Evolutionary conservation across 2,888 invertebrate genomes (phyloP).

Genomic region (Diarsia dahlii): DNA sequence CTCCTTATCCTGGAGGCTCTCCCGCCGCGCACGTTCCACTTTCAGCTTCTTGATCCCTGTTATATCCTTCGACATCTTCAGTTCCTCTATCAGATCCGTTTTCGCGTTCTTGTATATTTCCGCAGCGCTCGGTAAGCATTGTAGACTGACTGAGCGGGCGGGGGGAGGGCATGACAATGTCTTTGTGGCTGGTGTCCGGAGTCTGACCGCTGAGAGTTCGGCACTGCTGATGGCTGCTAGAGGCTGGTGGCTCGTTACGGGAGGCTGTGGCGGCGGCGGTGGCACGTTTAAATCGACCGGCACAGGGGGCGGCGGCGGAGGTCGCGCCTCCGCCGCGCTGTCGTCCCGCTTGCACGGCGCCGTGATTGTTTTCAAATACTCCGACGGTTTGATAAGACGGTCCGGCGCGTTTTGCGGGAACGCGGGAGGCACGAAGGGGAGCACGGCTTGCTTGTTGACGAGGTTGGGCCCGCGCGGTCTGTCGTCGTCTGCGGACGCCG

Average conservation of each 20-base stretch:
- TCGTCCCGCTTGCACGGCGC: constrained; percentile 91
- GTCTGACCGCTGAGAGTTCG: constrained; percentile 95
- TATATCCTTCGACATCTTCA: constrained; percentile 97
- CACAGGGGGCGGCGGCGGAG: constrained; percentile 91
- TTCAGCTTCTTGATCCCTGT: constrained; percentile 98
- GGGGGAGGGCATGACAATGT: constrained; percentile 95
- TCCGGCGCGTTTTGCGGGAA: constrained; percentile 96
- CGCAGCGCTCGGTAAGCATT: constrained; percentile 92
- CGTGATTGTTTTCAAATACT: constrained; percentile 96
- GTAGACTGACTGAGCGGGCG: constrained; percentile 93
- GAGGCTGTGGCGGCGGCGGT: constrained; percentile 83
- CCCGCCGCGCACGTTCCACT: constrained; percentile 96
- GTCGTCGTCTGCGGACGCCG: constrained; percentile 88
- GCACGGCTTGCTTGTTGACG: constrained; percentile 96
- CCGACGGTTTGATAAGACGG: constrained; percentile 97
- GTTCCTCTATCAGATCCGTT: constrained; percentile 97
- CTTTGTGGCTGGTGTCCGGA: constrained; percentile 94
- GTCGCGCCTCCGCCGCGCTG: constrained; percentile 90
- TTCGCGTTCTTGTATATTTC: constrained; percentile 94
- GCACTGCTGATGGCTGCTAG: constrained; percentile 97
- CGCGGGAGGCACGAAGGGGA: constrained; percentile 97
- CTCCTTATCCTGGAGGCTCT: constrained; percentile 95
- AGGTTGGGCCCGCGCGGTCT: constrained; percentile 91
- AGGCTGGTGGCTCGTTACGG: constrained; percentile 90
- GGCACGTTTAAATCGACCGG: constrained; percentile 75